phyloP scores from a whole-genome alignment of 2,797 vertebrate species.

The Onychomys torridus region DNA sequence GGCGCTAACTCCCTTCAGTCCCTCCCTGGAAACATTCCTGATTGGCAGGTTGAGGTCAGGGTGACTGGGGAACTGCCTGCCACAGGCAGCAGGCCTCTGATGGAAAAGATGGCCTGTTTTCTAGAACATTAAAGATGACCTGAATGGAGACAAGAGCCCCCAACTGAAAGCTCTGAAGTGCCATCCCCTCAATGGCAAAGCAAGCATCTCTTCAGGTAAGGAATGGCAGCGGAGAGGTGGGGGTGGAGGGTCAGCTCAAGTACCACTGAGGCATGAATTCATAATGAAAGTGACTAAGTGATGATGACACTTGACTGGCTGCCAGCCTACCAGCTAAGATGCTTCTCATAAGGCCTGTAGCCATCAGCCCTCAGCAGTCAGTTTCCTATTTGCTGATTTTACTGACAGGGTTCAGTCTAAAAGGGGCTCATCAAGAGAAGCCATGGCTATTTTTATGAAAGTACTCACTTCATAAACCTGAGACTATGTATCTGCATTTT shows the following conservation, averaged over 20 bases:
- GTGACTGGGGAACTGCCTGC: not conserved
- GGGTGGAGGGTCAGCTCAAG: rapidly evolving
- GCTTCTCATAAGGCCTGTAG: not conserved
- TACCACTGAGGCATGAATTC: rapidly evolving
- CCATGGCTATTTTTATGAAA: not conserved
- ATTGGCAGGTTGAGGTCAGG: not conserved
- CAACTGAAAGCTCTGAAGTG: slow-evolving; percentile 67
- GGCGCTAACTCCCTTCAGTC: not conserved
- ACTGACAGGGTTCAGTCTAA: not conserved
- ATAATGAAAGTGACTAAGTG: too few species aligned
- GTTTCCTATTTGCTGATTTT: not conserved
- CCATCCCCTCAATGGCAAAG: slow-evolving; percentile 84
- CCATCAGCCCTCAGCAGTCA: not conserved
- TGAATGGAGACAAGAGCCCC: slow-evolving; percentile 59
- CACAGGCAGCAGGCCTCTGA: not conserved
- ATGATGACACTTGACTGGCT: rapidly evolving
- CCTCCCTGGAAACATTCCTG: not conserved
- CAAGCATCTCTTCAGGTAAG: slow-evolving; percentile 87
- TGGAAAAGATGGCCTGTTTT: slow-evolving; percentile 63
- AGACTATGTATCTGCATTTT: not conserved
- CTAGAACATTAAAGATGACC: slow-evolving; percentile 81
- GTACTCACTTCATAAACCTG: not conserved
- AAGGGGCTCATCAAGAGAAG: not conserved
- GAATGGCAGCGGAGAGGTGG: rapidly evolving
- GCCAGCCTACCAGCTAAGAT: not conserved